These are phyloP conservation scores for Hirundichthys speculiger DNA, from an alignment of 2,113 vertebrate genomes.

Conservation along the genomic window DNA sequence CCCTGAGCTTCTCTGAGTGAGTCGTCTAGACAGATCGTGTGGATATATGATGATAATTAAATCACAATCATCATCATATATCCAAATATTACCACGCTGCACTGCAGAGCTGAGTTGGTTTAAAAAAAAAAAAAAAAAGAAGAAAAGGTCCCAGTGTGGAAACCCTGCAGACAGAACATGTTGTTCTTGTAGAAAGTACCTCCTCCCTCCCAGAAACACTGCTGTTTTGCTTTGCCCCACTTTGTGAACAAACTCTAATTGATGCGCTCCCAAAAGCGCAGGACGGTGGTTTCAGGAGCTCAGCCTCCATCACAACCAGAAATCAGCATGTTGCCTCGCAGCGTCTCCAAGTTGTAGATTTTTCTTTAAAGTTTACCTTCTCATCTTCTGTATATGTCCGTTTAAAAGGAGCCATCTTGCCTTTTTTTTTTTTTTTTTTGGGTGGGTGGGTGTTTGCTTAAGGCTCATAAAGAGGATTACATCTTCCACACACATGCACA, in stretches of 20 bases:
- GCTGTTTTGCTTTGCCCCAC: constrained; percentile 35
- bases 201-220: constrained; percentile 8
- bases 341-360: constrained; percentile 25
- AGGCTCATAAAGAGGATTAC: constrained; percentile 39
- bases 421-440: constrained; percentile 46
- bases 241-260: constrained; percentile 43
- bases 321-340: constrained; percentile 20
- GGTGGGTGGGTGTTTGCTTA: constrained; percentile 48
- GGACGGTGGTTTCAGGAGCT: background rate
- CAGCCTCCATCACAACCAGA: constrained; percentile 24
- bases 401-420: too few species aligned
- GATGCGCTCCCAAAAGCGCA: constrained; percentile 24
- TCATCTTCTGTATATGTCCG: constrained; percentile 26
- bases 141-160: background rate
- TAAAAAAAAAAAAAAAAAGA: too few species aligned
- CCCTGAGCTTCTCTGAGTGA: background rate
- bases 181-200: background rate
- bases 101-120: too few species aligned
- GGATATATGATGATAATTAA: too few species aligned
- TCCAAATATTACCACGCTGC: too few species aligned
- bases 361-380: constrained; percentile 43
- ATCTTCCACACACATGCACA: constrained; percentile 11
- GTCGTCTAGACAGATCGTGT: background rate
- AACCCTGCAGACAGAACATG: background rate
- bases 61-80: too few species aligned